phyloP scores from a whole-genome alignment of 1,140 invertebrate genomes.

The Drosophila aff. region DNA sequence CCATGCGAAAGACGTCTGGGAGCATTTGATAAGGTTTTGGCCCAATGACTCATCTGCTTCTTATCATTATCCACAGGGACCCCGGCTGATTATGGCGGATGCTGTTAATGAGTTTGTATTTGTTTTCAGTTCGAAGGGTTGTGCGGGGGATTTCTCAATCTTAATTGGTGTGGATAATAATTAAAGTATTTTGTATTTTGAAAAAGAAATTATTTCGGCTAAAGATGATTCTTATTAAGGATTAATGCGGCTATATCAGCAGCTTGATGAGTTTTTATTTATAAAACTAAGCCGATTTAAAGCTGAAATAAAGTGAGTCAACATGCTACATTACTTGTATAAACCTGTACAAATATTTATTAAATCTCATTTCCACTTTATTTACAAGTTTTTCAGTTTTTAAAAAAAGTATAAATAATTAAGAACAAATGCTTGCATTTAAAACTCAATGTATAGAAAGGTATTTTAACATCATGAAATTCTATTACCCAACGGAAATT shows the following conservation, averaged over 20 bases:
- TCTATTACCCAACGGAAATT: constrained; percentile 7
- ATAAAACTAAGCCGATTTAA: too few relatives aligned
- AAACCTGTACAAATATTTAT: too few relatives aligned
- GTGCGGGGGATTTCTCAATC: constrained; percentile 11
- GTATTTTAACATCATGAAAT: constrained; percentile 1
- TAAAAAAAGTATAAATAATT: neutral
- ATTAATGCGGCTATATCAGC: too few relatives aligned
- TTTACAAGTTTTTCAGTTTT: too few relatives aligned
- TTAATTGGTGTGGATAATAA: constrained; percentile 4
- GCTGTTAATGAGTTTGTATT: constrained; percentile 32
- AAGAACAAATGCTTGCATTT: neutral
- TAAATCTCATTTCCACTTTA: too few relatives aligned
- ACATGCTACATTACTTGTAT: too few relatives aligned
- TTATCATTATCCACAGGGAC: constrained; percentile 2
- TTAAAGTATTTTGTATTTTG: neutral
- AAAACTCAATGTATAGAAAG: neutral
- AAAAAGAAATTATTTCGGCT: too few relatives aligned
- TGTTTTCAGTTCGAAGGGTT: constrained; percentile 25
- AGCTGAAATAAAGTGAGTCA: too few relatives aligned
- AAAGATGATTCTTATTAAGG: too few relatives aligned
- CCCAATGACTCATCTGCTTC: neutral
- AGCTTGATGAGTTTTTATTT: too few relatives aligned
- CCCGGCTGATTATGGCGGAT: constrained; percentile 17
- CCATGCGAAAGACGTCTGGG: constrained; percentile 25
- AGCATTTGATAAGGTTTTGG: constrained; percentile 50